A percentile compares a stretch with the other conserved stretches of the same genome.
Conservation (phyloP, 2,888 invertebrate genomes). For the Drosophila kuntzei region DNA sequence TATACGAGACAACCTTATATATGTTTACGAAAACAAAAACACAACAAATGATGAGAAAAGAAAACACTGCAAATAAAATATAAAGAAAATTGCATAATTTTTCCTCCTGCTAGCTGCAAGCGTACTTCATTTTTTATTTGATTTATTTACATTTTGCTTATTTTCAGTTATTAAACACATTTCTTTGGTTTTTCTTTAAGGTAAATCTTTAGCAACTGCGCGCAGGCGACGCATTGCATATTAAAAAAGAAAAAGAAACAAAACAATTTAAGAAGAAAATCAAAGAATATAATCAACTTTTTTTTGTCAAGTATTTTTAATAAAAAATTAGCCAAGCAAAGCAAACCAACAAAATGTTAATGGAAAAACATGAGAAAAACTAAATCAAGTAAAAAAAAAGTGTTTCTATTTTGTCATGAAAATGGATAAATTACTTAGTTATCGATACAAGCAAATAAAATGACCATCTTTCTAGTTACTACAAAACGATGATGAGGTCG, state of each 20-base stretch:
- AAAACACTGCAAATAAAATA: conserved; percentile 43
- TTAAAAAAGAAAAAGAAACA: too few species aligned
- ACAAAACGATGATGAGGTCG: not conserved
- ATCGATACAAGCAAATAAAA: conserved; percentile 12
- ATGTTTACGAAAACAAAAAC: conserved; percentile 36
- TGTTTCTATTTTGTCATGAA: conserved; percentile 54
- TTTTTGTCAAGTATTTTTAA: conserved; percentile 58
- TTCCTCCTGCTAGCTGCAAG: conserved; percentile 46
- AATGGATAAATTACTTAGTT: conserved; percentile 24
- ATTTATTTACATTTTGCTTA: not conserved
- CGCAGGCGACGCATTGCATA: conserved; percentile 58
- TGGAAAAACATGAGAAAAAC: conserved; percentile 3
- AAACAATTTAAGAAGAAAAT: conserved; percentile 21
- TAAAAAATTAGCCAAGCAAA: conserved; percentile 22
- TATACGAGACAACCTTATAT: conserved; percentile 55
- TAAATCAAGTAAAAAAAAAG: conserved; percentile 39
- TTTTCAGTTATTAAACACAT: not conserved
- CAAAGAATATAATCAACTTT: conserved; percentile 43
- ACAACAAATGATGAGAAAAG: conserved; percentile 15
- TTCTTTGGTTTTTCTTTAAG: conserved; percentile 1
- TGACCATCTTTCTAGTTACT: conserved; percentile 14
- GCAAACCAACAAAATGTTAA: conserved; percentile 2
- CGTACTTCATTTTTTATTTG: conserved; percentile 32
- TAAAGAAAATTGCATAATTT: conserved; percentile 39
- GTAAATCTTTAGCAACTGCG: conserved; percentile 48